phyloP scores from a whole-genome alignment of 2,888 invertebrate species.

The Drosophila fulvimacula region DNA sequence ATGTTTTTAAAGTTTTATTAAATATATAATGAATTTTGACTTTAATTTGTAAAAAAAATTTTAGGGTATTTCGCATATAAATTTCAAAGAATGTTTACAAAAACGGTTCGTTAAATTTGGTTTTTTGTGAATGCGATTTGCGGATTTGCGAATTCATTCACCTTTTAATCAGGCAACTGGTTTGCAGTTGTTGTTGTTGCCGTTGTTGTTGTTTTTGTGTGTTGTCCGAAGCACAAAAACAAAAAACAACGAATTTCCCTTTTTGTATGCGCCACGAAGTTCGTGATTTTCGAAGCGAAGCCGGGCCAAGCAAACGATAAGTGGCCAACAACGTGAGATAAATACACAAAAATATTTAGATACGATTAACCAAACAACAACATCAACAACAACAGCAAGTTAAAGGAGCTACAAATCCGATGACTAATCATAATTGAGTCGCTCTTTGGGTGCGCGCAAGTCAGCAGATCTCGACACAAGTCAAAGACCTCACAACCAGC shows the following conservation, averaged over 20 bases:
- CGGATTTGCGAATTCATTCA: conserved; percentile 69
- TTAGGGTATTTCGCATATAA: conserved; percentile 2
- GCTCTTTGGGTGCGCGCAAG: conserved; percentile 39
- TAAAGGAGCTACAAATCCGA: conserved; percentile 59
- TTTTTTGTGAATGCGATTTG: conserved; percentile 54
- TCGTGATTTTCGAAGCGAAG: conserved; percentile 53
- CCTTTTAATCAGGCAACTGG: conserved; percentile 76
- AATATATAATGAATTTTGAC: too few species aligned
- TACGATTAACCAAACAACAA: conserved; percentile 50
- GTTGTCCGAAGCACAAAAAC: conserved; percentile 32
- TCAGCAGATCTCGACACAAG: conserved; percentile 24
- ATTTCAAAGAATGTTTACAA: conserved; percentile 5
- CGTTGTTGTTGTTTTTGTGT: conserved; percentile 32
- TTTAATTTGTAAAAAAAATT: not conserved
- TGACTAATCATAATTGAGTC: conserved; percentile 68
- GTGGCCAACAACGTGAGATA: conserved; percentile 71
- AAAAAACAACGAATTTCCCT: conserved; percentile 64
- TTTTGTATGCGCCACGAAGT: conserved; percentile 72
- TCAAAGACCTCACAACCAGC: conserved; percentile 45
- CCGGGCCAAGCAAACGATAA: conserved; percentile 44
- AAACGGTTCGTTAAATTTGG: conserved; percentile 31
- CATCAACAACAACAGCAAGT: conserved; percentile 14
- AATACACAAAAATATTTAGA: conserved; percentile 71
- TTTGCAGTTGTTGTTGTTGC: conserved; percentile 30
- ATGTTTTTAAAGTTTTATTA: too few species aligned